Percentiles rank a stretch among this genome's conserved stretches.
phyloP scores from a whole-genome alignment of 2,113 vertebrate genomes.

The Climacteris rufus region DNA sequence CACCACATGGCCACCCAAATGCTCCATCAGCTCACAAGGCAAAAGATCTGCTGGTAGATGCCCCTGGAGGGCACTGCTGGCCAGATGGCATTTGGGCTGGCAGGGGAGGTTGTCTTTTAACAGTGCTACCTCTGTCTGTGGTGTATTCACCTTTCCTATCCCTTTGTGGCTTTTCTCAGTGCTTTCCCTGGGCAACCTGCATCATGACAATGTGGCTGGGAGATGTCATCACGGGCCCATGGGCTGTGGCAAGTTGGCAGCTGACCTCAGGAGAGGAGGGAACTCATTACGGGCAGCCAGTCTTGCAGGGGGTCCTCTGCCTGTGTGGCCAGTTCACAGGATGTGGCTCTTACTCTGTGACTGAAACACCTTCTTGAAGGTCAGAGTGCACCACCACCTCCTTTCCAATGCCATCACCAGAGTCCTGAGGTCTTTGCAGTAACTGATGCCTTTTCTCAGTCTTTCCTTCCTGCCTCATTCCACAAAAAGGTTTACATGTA shows the following conservation, averaged over 20 bases:
- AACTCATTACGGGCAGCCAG: not conserved
- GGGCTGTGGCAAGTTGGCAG: rapidly evolving
- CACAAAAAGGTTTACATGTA: not conserved
- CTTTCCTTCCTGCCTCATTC: not conserved
- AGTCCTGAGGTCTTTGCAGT: not conserved
- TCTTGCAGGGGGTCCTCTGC: rapidly evolving
- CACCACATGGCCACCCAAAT: not conserved
- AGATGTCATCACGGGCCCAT: rapidly evolving
- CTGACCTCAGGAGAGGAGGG: rapidly evolving
- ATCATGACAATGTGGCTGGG: rapidly evolving
- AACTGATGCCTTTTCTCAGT: not conserved
- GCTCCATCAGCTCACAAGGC: not conserved
- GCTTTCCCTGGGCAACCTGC: not conserved
- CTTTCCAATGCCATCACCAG: not conserved
- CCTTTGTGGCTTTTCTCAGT: not conserved
- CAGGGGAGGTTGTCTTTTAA: not conserved
- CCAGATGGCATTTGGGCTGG: too few relatives aligned
- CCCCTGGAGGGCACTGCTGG: not conserved
- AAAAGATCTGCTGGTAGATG: not conserved
- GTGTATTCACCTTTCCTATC: not conserved
- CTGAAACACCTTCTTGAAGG: not conserved
- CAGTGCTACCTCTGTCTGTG: not conserved
- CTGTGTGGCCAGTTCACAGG: rapidly evolving
- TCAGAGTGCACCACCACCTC: not conserved
- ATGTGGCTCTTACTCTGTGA: not conserved